Evolutionary conservation across 2,113 vertebrate species (phyloP), one percentile per base, ranked within the genome.

Genomic region (Alosa alosa): DNA sequence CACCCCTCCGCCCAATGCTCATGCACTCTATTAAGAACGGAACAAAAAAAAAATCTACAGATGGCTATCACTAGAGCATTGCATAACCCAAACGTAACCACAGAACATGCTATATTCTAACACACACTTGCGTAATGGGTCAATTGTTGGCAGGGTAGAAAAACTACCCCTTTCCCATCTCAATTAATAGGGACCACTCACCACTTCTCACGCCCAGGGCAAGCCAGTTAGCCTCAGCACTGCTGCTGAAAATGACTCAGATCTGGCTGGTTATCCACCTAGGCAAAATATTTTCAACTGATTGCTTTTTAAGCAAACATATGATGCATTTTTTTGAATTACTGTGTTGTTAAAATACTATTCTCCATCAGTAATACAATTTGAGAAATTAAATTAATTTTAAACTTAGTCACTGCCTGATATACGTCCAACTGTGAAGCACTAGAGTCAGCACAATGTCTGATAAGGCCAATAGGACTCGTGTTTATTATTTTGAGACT

Each of bases 71-170:
- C 52, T 78, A 15, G 11, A 22, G 64, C 7, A 46, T 82, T 87
- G 82, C 83, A 60, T 82, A 84, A 85, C n/a, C 50, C 46, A 85
- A 44, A 82, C 31, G 31, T 39, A 78, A 11, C 52, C 52, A 82
- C 83, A 82, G 83, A 68, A 25, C 25, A 87, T n/a, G 64, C 75
- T 49, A 68, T 49, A 64, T 22, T 68, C 50, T 87, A 8, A 81
- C 20, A 81, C 36, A 47, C 36, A 81, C 72, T 84, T 87, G 72
- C 75, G 49, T 81, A 87, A 81, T 10, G 18, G 72, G 31, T 39
- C n/a, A 84, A 22, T n/a, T 78, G 84, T 44, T 78, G 45, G n/a
- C 64, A 78, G 31, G 13, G 31, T 36, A 39, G 64, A 72, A 78
- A 84, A 84, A 47, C 45, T 11, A 47, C 60, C 47, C 64, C 20